Conservation (phyloP, 2,797 vertebrate genomes). For the Tragopan temminckii region DNA sequence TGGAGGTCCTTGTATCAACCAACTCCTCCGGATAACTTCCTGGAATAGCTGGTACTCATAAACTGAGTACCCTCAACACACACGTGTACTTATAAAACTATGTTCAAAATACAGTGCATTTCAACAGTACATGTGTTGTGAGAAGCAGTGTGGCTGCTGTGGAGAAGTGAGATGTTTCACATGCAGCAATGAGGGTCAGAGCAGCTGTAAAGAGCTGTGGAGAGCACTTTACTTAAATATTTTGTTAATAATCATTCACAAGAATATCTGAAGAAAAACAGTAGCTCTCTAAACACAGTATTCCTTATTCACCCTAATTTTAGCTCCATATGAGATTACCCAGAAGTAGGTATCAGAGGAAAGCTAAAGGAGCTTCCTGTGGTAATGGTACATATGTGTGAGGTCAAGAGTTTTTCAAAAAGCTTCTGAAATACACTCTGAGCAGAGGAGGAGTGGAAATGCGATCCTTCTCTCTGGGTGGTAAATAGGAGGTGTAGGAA, state of each 20-base stretch:
- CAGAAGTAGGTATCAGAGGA: slow-evolving; percentile 28
- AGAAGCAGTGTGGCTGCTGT: neutral
- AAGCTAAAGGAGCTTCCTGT: slow-evolving; percentile 37
- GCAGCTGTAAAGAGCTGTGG: neutral
- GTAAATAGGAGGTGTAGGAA: slow-evolving; percentile 55
- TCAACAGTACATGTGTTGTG: neutral
- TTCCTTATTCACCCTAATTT: slow-evolving; percentile 31
- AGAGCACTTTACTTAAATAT: neutral
- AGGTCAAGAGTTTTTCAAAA: slow-evolving; percentile 57
- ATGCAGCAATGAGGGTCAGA: neutral
- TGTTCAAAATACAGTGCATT: neutral
- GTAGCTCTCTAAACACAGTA: slow-evolving; percentile 2
- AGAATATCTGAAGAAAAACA: slow-evolving; percentile 30
- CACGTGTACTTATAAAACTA: neutral
- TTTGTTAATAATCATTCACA: slow-evolving; percentile 10
- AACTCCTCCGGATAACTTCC: neutral
- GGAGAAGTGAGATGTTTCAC: neutral
- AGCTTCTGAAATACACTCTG: slow-evolving; percentile 34
- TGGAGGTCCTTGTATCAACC: neutral
- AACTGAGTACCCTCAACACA: neutral
- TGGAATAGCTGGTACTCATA: neutral
- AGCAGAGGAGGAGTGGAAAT: slow-evolving; percentile 41
- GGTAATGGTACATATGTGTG: neutral
- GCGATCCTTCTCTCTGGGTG: slow-evolving; percentile 54
- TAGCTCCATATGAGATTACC: slow-evolving; percentile 2